Conservation (phyloP, 2,797 vertebrate genomes). For the Argentina silus region DNA sequence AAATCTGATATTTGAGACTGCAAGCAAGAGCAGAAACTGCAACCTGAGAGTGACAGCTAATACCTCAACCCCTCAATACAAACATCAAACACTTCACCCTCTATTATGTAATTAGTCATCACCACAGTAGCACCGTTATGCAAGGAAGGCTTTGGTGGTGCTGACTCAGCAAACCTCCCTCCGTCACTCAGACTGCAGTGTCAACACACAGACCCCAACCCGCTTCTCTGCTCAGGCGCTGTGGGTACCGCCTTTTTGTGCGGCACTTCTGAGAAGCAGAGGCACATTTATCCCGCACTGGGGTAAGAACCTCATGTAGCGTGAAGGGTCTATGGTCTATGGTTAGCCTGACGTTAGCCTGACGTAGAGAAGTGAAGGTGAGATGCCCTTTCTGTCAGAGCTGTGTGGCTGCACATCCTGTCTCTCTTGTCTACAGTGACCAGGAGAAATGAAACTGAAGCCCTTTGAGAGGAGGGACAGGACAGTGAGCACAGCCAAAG, state of each 20-base stretch:
- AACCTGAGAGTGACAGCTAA: too few relatives aligned
- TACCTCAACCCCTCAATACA: too few relatives aligned
- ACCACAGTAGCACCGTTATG: constrained; percentile 48
- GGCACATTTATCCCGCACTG: not conserved
- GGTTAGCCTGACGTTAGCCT: constrained; percentile 62
- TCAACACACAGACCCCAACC: constrained; percentile 36
- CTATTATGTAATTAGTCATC: constrained; percentile 48
- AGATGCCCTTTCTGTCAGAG: constrained; percentile 28
- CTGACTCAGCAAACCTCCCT: constrained; percentile 58
- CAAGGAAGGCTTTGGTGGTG: constrained; percentile 31
- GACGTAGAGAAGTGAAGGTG: constrained; percentile 27
- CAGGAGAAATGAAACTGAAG: constrained; percentile 48
- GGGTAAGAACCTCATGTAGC: not conserved
- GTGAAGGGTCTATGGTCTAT: constrained; percentile 31
- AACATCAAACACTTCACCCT: too few relatives aligned
- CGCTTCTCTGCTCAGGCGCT: constrained; percentile 29
- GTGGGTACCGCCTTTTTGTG: constrained; percentile 45
- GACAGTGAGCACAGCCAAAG: too few relatives aligned
- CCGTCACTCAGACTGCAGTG: constrained; percentile 5
- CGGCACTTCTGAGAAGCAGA: constrained; percentile 72
- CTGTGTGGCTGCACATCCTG: constrained; percentile 16
- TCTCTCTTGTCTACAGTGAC: constrained; percentile 19
- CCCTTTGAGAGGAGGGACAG: not conserved
- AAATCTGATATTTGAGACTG: too few relatives aligned
- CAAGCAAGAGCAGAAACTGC: too few relatives aligned